Conservation (phyloP, 2,113 vertebrate species). For the Bos indicus region DNA sequence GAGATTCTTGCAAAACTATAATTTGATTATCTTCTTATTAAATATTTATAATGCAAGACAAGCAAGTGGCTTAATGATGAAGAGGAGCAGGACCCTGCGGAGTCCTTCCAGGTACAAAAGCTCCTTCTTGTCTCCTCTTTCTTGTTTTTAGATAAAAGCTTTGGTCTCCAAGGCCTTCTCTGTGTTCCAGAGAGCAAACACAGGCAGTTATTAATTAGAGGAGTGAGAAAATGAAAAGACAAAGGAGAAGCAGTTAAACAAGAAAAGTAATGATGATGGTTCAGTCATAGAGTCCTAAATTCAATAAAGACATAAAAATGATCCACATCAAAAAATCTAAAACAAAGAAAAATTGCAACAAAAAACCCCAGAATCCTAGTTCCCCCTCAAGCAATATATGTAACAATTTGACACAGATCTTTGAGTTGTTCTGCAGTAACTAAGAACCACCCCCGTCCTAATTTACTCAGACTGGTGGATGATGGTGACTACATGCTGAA, state of each 20-base stretch:
- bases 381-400: fast-evolving
- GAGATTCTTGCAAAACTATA: not conserved
- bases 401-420: not conserved
- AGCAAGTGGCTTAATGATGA: not conserved
- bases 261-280: not conserved
- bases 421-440: not conserved
- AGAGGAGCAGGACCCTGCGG: not conserved
- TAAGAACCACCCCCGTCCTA: not conserved
- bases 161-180: not conserved
- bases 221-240: not conserved
- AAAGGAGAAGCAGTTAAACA: not conserved
- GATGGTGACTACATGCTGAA: not conserved
- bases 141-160: not conserved
- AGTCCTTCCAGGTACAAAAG: not conserved
- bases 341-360: not conserved
- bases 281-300: not conserved
- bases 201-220: not conserved
- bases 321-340: not conserved
- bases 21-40: not conserved
- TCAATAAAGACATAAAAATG: not conserved
- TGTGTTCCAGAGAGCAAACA: not conserved
- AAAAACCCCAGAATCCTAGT: not conserved
- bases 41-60: not conserved
- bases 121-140: not conserved
- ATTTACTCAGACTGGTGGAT: not conserved